Evolutionary conservation across 2,888 invertebrate species (phyloP), one percentile per base, ranked within the genome.

Genomic region (Stramonita haemastoma): DNA sequence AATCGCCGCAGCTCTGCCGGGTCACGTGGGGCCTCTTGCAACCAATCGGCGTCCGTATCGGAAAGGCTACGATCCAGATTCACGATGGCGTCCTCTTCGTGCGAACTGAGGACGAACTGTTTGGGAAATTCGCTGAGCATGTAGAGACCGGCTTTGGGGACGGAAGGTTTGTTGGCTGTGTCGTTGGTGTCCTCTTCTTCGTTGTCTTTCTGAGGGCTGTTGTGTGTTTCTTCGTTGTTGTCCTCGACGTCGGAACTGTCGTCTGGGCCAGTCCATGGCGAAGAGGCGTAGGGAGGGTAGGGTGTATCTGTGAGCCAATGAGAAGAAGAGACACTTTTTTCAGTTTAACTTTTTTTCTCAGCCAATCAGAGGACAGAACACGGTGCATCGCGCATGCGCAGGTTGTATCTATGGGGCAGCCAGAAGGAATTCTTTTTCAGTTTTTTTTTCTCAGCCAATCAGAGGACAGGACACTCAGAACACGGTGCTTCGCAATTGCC

Each of bases 41-140:
- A 32, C 73, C 13, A 46, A 26, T 73, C 73, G 57, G 32, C 73
- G 46, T 85, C 70, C 6, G 70, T 29, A 17, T 85, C 85, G 1
- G 89, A 70, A 8, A 83, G 26, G 84, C 56, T 73, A 57, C 36
- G 60, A 26, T 66, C 66, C 29, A 89, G 73, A 32, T 85, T 84
- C 73, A 85, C 8, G 11, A 70, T 4, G 46, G 34, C 83, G 70
- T 85, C 77, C 5, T 85, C 89, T 13, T 89, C 66, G 85, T 70
- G 73, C 0, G 89, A 84, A 57, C 89, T 89, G 85, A 89, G 89
- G 11, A 89, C 57, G 56, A 89, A 89, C 73, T 89, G 89, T 73
- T 89, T 89, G 46, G 89, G 89, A 17, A 32, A 36, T 17, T 83
- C 56, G 85, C 85, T 85, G 26, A 89, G 89, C 11, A 84, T 56